phyloP scores from a whole-genome alignment of 2,797 vertebrate genomes.

The Mionectes olivaceus region DNA sequence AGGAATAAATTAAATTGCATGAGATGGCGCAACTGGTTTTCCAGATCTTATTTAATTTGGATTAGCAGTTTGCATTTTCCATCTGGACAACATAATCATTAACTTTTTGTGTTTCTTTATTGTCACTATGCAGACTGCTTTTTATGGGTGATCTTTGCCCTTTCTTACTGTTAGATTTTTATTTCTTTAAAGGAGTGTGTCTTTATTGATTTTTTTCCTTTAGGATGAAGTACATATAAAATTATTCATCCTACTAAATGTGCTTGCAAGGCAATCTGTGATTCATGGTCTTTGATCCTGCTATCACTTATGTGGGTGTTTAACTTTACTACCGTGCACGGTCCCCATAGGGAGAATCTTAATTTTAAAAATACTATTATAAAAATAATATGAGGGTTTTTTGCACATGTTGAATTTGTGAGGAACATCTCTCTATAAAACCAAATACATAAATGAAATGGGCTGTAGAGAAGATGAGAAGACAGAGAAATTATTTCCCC shows the following conservation, averaged over 20 bases:
- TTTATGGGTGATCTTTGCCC: slow-evolving; percentile 30
- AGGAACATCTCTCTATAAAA: neutral
- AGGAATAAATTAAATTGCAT: slow-evolving; percentile 64
- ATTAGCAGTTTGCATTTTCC: slow-evolving; percentile 53
- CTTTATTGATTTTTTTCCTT: slow-evolving; percentile 63
- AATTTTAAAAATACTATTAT: neutral
- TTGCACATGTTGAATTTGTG: neutral
- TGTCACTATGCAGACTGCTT: slow-evolving; percentile 9
- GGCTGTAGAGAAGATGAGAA: neutral
- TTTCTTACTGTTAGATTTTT: slow-evolving; percentile 17
- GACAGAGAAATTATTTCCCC: neutral
- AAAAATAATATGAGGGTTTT: neutral
- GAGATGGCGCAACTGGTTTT: slow-evolving; percentile 46
- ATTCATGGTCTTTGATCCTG: slow-evolving; percentile 59
- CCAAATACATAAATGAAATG: neutral
- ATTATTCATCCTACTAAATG: slow-evolving; percentile 57
- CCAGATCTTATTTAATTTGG: slow-evolving; percentile 68
- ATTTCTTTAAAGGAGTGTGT: slow-evolving; percentile 10
- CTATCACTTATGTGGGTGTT: slow-evolving; percentile 44
- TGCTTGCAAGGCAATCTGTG: slow-evolving; percentile 54
- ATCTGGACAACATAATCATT: slow-evolving; percentile 54
- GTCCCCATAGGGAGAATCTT: slow-evolving; percentile 6
- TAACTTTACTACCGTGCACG: slow-evolving; percentile 54
- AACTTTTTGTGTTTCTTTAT: slow-evolving; percentile 41
- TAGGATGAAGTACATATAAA: slow-evolving; percentile 47